Evolutionary conservation across 2,113 vertebrate species (phyloP).

Genomic region (Cephalopholis sonnerati): DNA sequence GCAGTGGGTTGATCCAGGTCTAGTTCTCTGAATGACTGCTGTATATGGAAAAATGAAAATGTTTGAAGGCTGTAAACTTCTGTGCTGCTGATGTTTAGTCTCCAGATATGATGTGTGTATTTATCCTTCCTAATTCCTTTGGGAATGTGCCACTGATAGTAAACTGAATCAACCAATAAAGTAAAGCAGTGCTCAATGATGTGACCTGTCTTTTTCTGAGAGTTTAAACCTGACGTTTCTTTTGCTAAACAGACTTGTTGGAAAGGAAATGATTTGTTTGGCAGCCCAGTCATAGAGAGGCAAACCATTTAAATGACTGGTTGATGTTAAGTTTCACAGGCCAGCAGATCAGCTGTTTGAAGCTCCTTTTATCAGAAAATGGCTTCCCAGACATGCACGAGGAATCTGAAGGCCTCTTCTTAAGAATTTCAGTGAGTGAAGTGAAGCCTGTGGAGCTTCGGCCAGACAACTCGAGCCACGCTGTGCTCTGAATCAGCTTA

Average conservation of each 20-base stretch:
- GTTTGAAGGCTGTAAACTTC: constrained; percentile 8
- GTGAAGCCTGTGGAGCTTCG: constrained; percentile 20
- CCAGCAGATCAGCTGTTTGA: not conserved
- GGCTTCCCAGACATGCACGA: not conserved
- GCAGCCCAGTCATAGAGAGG: not conserved
- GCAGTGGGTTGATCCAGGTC: not conserved
- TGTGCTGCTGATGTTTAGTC: constrained; percentile 18
- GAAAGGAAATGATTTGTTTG: not conserved
- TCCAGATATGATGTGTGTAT: constrained; percentile 33
- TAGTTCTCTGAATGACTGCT: constrained; percentile 8
- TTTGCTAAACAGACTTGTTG: not conserved
- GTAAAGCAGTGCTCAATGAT: constrained; percentile 20
- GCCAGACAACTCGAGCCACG: constrained; percentile 11
- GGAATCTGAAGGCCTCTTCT: constrained; percentile 1
- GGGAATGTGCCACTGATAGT: constrained; percentile 29
- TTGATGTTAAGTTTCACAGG: not conserved
- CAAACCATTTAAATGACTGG: not conserved
- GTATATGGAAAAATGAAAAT: constrained; percentile 7
- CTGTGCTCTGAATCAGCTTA: constrained; percentile 42
- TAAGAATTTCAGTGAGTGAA: constrained; percentile 18
- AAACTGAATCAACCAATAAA: constrained; percentile 63
- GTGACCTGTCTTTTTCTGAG: constrained; percentile 25
- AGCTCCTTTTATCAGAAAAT: constrained; percentile 6
- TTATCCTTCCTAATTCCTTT: constrained; percentile 26
- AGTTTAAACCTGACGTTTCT: not conserved